Percentiles rank a stretch among this genome's conserved stretches.
Conservation (phyloP, 2,797 vertebrate genomes). For the Chiroxiphia lanceolata region DNA sequence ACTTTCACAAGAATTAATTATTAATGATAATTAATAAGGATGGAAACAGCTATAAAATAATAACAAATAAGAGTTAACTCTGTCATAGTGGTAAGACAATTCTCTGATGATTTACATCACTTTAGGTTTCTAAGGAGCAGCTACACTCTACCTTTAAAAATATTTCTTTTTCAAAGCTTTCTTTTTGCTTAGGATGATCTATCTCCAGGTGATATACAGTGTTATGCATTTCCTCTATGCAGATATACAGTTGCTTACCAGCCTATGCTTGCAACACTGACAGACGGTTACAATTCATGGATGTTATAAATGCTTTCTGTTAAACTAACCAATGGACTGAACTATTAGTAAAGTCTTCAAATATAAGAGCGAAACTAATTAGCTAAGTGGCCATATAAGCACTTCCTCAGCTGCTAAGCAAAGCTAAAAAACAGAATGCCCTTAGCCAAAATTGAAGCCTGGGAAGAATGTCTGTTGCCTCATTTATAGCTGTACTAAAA, state of each 20-base stretch:
- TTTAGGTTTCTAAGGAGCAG: not conserved
- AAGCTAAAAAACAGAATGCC: not conserved
- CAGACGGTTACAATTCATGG: not conserved
- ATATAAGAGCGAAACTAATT: not conserved
- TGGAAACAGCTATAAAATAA: not conserved
- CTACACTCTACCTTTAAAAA: not conserved
- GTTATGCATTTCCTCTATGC: not conserved
- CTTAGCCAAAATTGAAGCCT: not conserved
- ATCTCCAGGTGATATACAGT: not conserved
- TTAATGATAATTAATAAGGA: not conserved
- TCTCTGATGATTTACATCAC: not conserved
- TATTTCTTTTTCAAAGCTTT: not conserved
- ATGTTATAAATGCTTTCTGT: not conserved
- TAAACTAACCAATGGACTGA: not conserved
- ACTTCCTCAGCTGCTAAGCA: not conserved
- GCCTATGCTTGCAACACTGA: not conserved
- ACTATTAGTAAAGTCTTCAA: not conserved
- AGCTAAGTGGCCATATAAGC: not conserved
- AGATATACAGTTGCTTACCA: not conserved
- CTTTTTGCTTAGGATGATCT: not conserved
- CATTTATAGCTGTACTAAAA: not conserved
- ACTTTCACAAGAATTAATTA: not conserved
- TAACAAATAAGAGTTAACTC: not conserved
- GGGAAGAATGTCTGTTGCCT: not conserved
- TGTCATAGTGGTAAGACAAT: not conserved